Evolutionary conservation across 2,797 vertebrate species (phyloP), one percentile per base, ranked within the genome.

Genomic region (Anisognathus igniventris): DNA sequence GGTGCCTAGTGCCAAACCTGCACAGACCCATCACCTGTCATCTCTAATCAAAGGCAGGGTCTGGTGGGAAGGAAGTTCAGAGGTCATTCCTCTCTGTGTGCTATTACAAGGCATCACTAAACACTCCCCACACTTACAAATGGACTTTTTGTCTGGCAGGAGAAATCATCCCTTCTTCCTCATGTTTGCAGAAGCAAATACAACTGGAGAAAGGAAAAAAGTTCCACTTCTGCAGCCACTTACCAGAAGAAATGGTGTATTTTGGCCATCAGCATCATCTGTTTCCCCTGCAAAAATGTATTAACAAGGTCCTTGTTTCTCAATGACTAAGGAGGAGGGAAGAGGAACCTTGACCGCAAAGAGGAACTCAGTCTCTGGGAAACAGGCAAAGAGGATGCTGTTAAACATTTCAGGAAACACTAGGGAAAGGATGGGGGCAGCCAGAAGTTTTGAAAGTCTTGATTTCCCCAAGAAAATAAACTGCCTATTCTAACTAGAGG

Each of bases 321-420:
- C 37, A 12, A 28, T 78, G 44, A 20, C 53, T 68, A 33, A 71
- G 21, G 42, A 81, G 25, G 28, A 80, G 56, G 50, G 50, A 86
- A 72, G 61, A 76, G 92, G 90, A 94, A 82, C 37, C 28, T 58
- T 80, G 47, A 56, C 75, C 5, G 0, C 65, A 83, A 95, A 96
- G 86, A 92, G 68, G 92, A 94, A 93, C 58, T 25, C 15, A 16
- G 42, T 72, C 68, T 80, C 65, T 65, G 58, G 44, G 68, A 88
- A 90, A 80, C 12, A 44, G 57, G 24, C 47, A n/a, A 57, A 88
- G 54, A 94, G 86, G 84, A 91, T 72, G 78, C 75, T 83, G 68
- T 48, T 91, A 77, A 82, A 86, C 68, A 81, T 67, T 89, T 93
- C 89, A 93, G 91, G 91, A 96, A 95, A 89, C 57, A 66, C 66